Evolutionary conservation across 2,888 invertebrate species (phyloP).

Genomic region (Mamestra brassicae): DNA sequence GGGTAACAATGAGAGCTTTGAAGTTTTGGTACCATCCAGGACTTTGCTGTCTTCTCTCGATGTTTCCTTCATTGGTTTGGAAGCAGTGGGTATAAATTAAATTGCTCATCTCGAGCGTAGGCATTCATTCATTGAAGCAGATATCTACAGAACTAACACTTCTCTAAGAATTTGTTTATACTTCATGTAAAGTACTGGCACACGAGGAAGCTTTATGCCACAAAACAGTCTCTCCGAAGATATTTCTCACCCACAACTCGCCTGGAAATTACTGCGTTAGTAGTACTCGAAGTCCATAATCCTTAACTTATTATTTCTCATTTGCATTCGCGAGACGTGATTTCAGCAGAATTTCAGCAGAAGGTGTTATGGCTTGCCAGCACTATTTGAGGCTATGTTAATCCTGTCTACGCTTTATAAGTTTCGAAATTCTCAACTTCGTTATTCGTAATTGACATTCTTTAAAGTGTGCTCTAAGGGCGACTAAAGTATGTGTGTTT

Average conservation of each 20-base stretch:
- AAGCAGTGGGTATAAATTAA: not conserved
- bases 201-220: no score
- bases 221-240: not conserved
- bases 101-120: not conserved
- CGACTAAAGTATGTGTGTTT: not conserved
- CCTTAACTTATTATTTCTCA: constrained; percentile 68
- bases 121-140: no score
- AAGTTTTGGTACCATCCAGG: not conserved
- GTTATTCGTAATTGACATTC: not conserved
- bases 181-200: no score
- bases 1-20: not conserved
- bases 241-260: constrained; percentile 6
- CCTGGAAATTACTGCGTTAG: not conserved
- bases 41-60: not conserved
- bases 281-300: constrained; percentile 60
- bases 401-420: constrained; percentile 33
- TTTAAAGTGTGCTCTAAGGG: not conserved
- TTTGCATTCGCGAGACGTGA: constrained; percentile 68
- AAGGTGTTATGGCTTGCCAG: constrained; percentile 61
- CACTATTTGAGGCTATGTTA: constrained; percentile 43
- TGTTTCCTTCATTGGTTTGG: not conserved
- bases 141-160: no score
- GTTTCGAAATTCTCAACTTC: not conserved
- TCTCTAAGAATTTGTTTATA: no score
- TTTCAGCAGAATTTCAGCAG: constrained; percentile 58